Evolutionary conservation across 2,888 invertebrate genomes (phyloP), one percentile per base, ranked within the genome.

Genomic region (Drosophila austrosaltans): DNA sequence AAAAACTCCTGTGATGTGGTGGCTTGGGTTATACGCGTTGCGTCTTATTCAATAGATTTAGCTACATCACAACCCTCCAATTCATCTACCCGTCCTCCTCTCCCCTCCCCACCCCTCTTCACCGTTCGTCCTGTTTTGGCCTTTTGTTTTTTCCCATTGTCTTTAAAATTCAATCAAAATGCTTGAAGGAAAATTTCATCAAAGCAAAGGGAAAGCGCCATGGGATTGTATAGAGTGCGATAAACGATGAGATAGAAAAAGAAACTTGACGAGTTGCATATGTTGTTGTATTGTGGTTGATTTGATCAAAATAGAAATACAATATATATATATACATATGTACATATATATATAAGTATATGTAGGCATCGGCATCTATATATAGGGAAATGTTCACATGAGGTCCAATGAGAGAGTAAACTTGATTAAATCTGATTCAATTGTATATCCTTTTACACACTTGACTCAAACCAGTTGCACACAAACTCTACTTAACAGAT

Each of bases 1-100:
- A 70, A 77, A 80, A 84, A 87, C 85, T 89, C 85, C 89, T 48
- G 48, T 48, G 48, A 89, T 83, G 87, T 81, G 68, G 73, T 81
- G 68, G 73, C 36, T 36, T 36, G 36, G 10, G 36, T 81, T 80
- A 10, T 82, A 59, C 22, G n/a, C 42, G 42, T 48, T 7, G 28
- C 54, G 40, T 10, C 22, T 16, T 22, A 30, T 79, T 82, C 83
- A 83, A 80, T 82, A 39, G 57, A 57, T 57, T 22, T 16, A 57
- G 48, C 48, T 36, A 36, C 36, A 36, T 36, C 36, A 56, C 72
- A 72, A 72, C 72, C 72, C 72, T 59, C 72, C 36, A 39, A 10
- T 39, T 53, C 16, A 6, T 42, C 2, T 6, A 16, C 42, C 42
- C 20, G 16, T 16, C 16, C 16, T 16, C 16, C 16, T 16, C 16